Evolutionary conservation across 1,140 invertebrate genomes (phyloP).

Genomic region (Eriosoma lanigerum): DNA sequence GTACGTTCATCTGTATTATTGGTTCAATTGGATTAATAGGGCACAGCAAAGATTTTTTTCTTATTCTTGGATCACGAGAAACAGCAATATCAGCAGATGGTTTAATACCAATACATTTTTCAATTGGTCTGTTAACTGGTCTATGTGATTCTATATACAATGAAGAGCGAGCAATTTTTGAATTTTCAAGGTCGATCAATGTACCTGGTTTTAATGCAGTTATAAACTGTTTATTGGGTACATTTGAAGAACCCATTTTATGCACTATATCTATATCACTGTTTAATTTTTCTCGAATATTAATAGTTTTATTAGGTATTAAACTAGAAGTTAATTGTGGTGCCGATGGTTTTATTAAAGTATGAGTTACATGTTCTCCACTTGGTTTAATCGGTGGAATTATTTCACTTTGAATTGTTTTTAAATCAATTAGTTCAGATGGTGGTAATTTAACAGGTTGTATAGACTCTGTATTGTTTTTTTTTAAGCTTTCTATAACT

Average conservation of each 20-base stretch:
- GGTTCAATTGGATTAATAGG: neutral
- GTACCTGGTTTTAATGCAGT: conserved; percentile 40
- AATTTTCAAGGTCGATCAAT: conserved; percentile 28
- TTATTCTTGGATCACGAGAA: conserved; percentile 35
- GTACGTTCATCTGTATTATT: neutral
- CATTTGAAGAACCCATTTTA: neutral
- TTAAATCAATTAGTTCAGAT: neutral
- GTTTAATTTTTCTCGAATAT: neutral
- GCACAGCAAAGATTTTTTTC: neutral
- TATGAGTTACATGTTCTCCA: neutral
- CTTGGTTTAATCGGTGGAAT: neutral
- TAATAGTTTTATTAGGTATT: neutral
- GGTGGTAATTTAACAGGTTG: neutral
- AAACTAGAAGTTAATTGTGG: neutral
- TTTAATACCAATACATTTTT: neutral
- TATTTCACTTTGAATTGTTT: neutral
- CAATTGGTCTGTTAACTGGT: conserved; percentile 16
- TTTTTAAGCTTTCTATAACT: conserved; percentile 2
- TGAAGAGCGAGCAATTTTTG: conserved; percentile 9
- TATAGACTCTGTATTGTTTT: neutral
- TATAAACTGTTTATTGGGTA: neutral
- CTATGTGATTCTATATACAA: conserved; percentile 24
- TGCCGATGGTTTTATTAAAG: neutral
- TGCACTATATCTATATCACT: neutral
- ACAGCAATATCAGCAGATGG: neutral